Evolutionary conservation across 2,888 invertebrate genomes (phyloP).

Genomic region (Epistrophe eligans): DNA sequence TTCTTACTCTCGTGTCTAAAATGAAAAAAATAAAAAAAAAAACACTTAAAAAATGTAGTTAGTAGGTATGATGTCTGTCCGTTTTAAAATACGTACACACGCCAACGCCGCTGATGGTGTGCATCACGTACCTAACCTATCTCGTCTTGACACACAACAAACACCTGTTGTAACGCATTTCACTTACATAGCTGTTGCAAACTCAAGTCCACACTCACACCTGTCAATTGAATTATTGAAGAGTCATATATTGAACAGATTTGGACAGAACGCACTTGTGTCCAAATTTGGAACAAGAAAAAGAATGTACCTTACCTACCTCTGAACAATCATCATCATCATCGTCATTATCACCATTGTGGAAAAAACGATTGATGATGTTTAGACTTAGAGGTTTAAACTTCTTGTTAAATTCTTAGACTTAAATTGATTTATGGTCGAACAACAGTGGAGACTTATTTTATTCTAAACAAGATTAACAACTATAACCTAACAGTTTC

Average conservation of each 20-base stretch:
- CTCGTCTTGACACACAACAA: neutral
- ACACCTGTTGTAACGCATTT: slow-evolving; percentile 40
- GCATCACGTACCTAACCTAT: slow-evolving; percentile 22
- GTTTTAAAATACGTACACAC: neutral
- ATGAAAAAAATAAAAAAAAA: slow-evolving; percentile 9
- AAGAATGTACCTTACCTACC: slow-evolving; percentile 4
- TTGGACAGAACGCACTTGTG: slow-evolving; percentile 37
- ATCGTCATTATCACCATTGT: neutral
- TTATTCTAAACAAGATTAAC: neutral
- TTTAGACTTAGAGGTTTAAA: neutral
- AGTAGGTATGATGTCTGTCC: neutral
- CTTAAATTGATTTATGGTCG: slow-evolving; percentile 27
- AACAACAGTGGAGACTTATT: neutral
- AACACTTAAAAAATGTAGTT: slow-evolving; percentile 3
- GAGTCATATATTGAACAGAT: slow-evolving; percentile 31
- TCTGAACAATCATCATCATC: neutral
- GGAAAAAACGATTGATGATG: slow-evolving; percentile 7
- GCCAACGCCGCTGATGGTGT: neutral
- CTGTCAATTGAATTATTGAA: slow-evolving; percentile 56
- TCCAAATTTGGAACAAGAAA: slow-evolving; percentile 35
- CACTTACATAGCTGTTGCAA: neutral
- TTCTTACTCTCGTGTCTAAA: slow-evolving; percentile 42
- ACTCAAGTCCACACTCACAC: slow-evolving; percentile 7
- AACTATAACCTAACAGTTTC: neutral
- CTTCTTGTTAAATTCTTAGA: slow-evolving; percentile 15